Base-by-base conservation (phyloP, 2,888 invertebrate genomes). In the Caenorhabditis japonica region DNA sequence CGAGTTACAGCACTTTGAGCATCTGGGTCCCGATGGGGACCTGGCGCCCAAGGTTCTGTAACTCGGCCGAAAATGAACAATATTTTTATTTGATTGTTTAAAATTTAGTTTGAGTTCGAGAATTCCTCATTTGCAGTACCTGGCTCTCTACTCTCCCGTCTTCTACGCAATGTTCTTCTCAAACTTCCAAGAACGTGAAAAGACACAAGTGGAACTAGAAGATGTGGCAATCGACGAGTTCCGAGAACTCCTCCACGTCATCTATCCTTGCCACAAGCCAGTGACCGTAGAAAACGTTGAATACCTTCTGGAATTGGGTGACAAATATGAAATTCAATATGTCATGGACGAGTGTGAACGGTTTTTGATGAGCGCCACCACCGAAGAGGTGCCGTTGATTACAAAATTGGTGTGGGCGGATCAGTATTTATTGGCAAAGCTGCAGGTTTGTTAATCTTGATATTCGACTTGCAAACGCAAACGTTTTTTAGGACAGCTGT, bases 241-340 rank as follows among this genome's bases (percentile, higher is more conserved):
- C 47, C 75, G 85, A 0, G 88, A 89, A 60, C 77, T 89, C 19
- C 82, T 89, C 21, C 85, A 89, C 41, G 88, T 88, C 74, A 87
- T 89, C 44, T 89, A 89, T 70, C 88, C 89, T 0, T 84, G 87
- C 33, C 88, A 88, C 73, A 88, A 88, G 76, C 81, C 87, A 8
- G 83, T 89, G 17, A 69, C 72, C n/a, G 88, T 87, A 12, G 81
- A 85, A 12, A 89, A 88, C 74, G 88, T 88, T n/a, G 83, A 86
- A 59, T 88, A 85, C 68, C 82, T 89, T 39, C 83, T 89, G 49
- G 88, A 88, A 39, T 78, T 89, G 36, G 87, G 88, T 4, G 88
- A 89, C 61, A 89, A 89, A 70, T 89, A 88, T 79, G 88, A 89
- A 66, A 88, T 89, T 58, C 79, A 77, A 58, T 88, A 85, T 66